A percentile compares a stretch with the other conserved stretches of the same genome.
These are phyloP conservation scores for Dendronephthya gigantea DNA, from an alignment of 64 coral and sea anemone species.

Conservation along the genomic window DNA sequence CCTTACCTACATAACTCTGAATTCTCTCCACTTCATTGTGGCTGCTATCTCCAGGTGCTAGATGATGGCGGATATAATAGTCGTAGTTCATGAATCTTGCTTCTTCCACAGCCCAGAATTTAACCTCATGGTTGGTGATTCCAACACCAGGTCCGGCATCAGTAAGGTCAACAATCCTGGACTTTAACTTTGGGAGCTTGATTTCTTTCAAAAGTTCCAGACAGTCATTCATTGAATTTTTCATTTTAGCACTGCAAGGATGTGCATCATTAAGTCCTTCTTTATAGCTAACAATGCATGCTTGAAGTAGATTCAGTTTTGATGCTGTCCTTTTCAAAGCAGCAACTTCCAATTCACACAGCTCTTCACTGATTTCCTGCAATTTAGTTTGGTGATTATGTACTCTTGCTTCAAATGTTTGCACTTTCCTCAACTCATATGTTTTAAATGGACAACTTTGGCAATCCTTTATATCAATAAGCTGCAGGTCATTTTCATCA, in stretches of 20 bases:
- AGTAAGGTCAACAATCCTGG: conserved; percentile 12
- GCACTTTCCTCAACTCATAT: conserved; percentile 26
- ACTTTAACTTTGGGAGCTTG: conserved; percentile 9
- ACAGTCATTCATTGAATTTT: conserved; percentile 19
- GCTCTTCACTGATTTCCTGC: neutral
- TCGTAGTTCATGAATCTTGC: conserved; percentile 2
- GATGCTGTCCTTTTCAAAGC: neutral
- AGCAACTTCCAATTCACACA: conserved; percentile 16
- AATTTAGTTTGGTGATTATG: conserved; percentile 4
- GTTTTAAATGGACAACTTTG: neutral
- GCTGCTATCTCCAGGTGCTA: conserved; percentile 34
- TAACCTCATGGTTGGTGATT: conserved; percentile 28
- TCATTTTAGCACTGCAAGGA: neutral
- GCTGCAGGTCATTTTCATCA: conserved; percentile 28
- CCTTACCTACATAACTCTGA: conserved; percentile 35
- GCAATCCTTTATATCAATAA: conserved; percentile 19
- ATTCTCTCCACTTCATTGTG: conserved; percentile 31
- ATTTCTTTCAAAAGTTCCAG: conserved; percentile 17
- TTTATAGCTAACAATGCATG: neutral
- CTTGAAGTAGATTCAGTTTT: conserved; percentile 23
- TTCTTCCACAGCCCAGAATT: conserved; percentile 19
- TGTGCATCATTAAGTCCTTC: neutral
- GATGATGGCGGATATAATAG: conserved; percentile 30
- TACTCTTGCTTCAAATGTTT: conserved; percentile 24
- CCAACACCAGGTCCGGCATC: conserved; percentile 21